These are phyloP conservation scores for Campylomormyrus numenius DNA, from an alignment of 2,113 vertebrate species.

Conservation along the genomic window DNA sequence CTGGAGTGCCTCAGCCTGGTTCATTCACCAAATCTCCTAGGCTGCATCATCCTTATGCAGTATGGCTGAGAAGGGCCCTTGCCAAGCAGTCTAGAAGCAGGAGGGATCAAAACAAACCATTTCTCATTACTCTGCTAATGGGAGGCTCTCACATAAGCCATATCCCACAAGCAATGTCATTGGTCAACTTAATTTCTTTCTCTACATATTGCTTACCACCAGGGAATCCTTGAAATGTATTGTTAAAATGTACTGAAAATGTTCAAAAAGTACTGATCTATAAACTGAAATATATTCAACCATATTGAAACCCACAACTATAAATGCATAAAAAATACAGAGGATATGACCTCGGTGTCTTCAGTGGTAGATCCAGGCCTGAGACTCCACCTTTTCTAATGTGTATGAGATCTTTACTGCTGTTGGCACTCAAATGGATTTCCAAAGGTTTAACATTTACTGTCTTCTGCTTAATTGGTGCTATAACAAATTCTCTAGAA, in stretches of 20 bases:
- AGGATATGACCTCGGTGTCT: background rate
- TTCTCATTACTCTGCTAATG: background rate
- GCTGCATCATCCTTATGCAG: background rate
- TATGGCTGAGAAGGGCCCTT: background rate
- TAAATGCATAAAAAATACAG: no score
- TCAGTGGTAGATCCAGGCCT: background rate
- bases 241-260: background rate
- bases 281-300: background rate
- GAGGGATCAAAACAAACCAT: background rate
- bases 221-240: background rate
- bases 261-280: background rate
- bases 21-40: background rate
- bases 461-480: background rate
- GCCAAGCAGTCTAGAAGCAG: background rate
- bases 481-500: background rate
- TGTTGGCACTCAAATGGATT: background rate
- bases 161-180: background rate
- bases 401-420: background rate
- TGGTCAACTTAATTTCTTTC: background rate
- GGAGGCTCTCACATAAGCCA: background rate
- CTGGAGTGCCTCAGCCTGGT: background rate
- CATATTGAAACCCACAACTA: background rate
- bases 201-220: background rate
- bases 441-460: background rate
- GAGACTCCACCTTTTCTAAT: background rate